Base-by-base conservation (phyloP, 2,797 vertebrate genomes). In the Nannoperca obscura region DNA sequence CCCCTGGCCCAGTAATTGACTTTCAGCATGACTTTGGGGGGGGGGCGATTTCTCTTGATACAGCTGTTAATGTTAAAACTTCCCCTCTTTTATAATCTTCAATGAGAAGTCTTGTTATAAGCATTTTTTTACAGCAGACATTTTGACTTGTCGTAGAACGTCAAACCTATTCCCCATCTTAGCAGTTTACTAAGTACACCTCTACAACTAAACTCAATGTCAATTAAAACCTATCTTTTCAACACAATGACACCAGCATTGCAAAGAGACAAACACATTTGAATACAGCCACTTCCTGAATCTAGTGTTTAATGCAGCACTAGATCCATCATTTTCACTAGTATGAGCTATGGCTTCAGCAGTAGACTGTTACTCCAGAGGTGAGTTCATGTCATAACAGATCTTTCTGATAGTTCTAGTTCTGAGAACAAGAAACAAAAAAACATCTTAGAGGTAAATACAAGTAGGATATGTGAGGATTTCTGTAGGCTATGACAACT, bases 21-120 rank as follows among this genome's bases (percentile, higher is more conserved):
- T 86, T 86, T 90, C 84, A 88, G 82, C 50, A 40, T 84, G 84
- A 90, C 88, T 90, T 92, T 92, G 84, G 32, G 32, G 34, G 47
- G 47, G 80, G 64, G 38, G 9, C 11, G 12, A 12, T 57, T 66
- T 76, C 34, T 85, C 57, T 81, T 66, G 65, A 57, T 36, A 53
- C 22, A 61, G n/a, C 46, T 62, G 50, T 83, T 83, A 49, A 71
- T 71, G 52, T 64, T 59, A 69, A 72, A 46, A 53, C 57, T 61
- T 5, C 36, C 34, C 19, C 42, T 66, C 27, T 71, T 13, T 55
- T 76, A n/a, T 76, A 44, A 76, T 77, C 57, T 32, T 59, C 46
- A 60, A 15, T 73, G 12, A 63, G 15, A 74, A 36, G 20, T 27
- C 19, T 36, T 12, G 17, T 19, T 54, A 74, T 38, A 38, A 10